Evolutionary conservation across 1,140 invertebrate species (phyloP).

Genomic region (Ceratosolen fusciceps): DNA sequence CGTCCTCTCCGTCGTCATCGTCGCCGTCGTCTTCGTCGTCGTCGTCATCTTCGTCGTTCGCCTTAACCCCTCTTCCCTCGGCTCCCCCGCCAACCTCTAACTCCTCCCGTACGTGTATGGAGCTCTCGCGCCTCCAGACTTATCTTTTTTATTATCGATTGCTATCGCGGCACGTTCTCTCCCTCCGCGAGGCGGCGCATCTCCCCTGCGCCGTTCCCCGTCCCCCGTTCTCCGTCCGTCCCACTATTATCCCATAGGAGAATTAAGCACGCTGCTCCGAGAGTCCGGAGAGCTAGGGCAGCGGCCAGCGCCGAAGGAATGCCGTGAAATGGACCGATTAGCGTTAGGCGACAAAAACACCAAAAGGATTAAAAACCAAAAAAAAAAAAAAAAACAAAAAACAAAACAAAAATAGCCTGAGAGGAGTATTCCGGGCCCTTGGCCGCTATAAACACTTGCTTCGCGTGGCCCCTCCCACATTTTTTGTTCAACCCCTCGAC

Average conservation of each 20-base stretch:
- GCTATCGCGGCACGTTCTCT: constrained; percentile 39
- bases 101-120: background rate
- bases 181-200: background rate
- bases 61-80: constrained; percentile 11
- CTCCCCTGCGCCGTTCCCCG: background rate
- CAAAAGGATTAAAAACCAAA: constrained; percentile 21
- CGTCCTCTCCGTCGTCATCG: too few relatives aligned
- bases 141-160: constrained; percentile 38
- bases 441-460: constrained; percentile 12
- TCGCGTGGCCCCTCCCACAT: background rate
- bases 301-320: constrained; percentile 30
- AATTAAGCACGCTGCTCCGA: constrained; percentile 27
- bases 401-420: background rate
- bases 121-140: background rate
- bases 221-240: background rate
- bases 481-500: constrained; percentile 22
- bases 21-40: too few relatives aligned
- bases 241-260: constrained; percentile 49
- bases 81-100: background rate
- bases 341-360: constrained; percentile 50
- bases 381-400: too few relatives aligned
- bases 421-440: background rate
- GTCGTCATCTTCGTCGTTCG: too few relatives aligned
- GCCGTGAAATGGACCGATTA: constrained; percentile 43
- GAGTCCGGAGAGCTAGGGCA: background rate